Evolutionary conservation across 2,113 vertebrate genomes (phyloP), one percentile per base, ranked within the genome.

Genomic region (Serinus canaria): DNA sequence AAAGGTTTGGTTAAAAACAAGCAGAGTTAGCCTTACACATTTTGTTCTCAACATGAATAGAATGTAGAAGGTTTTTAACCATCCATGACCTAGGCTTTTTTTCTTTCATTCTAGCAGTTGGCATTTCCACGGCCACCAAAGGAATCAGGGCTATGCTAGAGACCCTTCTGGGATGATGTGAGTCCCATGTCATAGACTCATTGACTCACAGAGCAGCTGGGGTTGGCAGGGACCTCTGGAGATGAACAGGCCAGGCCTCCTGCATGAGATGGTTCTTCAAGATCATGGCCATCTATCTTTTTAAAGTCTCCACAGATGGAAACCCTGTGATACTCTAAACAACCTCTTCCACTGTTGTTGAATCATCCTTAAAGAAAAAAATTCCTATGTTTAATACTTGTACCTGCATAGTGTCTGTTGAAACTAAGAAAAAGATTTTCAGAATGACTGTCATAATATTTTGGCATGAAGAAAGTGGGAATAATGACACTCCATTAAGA

Each of bases 321-420:
- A 33, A 46, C 9, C 37, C 23, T 1, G 0, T 0, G 2, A 30
- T 44, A 23, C 23, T 39, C 22, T 46, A 50, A n/a, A 10, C 10
- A 59, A 46, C 14, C 27, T 63, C 19, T 63, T 70, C 17, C 35
- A 35, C 30, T 73, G 47, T 19, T 43, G 15, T 5, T 37, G 6
- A 58, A 23, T 50, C 31, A 50, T 3, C 6, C 35, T 35, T 35
- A 49, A 49, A 28, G 6, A 17, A 35, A 49, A 37, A 24, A 39
- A n/a, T 17, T 12, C 9, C 46, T 53, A 7, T 28, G 4, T 35
- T 80, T 49, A 41, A 55, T 73, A 50, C 11, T 55, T 21, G 28
- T 33, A 66, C 9, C 8, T 62, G 8, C 13, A 41, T 16, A 27
- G 9, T 70, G 72, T 39, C 28, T 10, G 25, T 8, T 35, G 31